Percentiles rank a stretch among this genome's conserved stretches.
These are phyloP conservation scores for Aplysia californica DNA, from an alignment of 1,140 invertebrate genomes.

Conservation along the genomic window DNA sequence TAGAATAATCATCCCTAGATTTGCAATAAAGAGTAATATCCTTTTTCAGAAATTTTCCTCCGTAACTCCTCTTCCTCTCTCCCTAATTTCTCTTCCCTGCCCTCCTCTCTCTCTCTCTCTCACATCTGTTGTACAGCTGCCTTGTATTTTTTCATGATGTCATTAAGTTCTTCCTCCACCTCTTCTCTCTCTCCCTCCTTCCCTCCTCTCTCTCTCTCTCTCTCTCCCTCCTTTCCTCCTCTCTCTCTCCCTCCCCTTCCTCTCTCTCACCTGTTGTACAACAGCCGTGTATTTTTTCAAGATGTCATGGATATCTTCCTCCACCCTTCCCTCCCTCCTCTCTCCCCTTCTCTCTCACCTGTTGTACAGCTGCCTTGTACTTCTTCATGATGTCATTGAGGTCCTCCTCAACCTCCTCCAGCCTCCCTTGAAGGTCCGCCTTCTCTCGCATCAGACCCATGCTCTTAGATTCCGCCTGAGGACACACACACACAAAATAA, in stretches of 20 bases:
- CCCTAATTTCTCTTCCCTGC: background rate
- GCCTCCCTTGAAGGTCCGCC: conserved; percentile 81
- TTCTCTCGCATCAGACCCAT: conserved; percentile 81
- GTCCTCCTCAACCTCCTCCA: conserved; percentile 94
- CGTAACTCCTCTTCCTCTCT: conserved; percentile 50
- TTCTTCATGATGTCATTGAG: conserved; percentile 90
- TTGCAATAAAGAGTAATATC: too few species aligned
- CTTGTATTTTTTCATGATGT: conserved; percentile 92
- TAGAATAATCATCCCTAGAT: too few species aligned
- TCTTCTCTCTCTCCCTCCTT: conserved; percentile 88
- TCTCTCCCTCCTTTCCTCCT: background rate
- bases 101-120: background rate
- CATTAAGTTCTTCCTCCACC: conserved; percentile 89
- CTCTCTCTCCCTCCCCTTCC: background rate
- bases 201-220: conserved; percentile 73
- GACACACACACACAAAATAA: conserved; percentile 4
- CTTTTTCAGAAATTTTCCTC: too few species aligned
- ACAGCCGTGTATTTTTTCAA: background rate
- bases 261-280: background rate
- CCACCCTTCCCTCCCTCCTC: background rate
- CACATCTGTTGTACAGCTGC: conserved; percentile 82
- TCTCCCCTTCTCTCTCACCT: conserved; percentile 70
- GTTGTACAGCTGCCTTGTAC: conserved; percentile 87
- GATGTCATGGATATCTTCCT: too few species aligned
- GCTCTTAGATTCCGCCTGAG: conserved; percentile 79